phyloP scores from a whole-genome alignment of 1,140 invertebrate genomes.

The Microvelia longipes region DNA sequence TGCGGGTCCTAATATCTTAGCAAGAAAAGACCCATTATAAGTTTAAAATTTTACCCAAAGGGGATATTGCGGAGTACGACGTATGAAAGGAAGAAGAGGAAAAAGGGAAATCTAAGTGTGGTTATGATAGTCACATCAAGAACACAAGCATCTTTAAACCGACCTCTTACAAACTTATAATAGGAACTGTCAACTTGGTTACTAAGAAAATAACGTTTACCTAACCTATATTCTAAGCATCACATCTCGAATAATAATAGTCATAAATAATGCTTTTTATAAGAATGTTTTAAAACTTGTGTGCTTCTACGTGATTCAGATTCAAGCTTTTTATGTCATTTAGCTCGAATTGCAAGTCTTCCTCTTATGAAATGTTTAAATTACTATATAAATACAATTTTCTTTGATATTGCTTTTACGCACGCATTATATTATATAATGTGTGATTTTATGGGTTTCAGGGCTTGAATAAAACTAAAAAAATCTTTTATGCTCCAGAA shows the following conservation, averaged over 20 bases:
- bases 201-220: neutral
- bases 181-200: neutral
- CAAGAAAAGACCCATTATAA: neutral
- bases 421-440: neutral
- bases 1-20: neutral
- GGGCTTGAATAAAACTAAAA: too few relatives aligned
- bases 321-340: neutral
- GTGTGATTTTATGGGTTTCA: neutral
- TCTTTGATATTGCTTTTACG: too few relatives aligned
- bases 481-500: too few relatives aligned
- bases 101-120: neutral
- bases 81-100: neutral
- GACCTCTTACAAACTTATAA: neutral
- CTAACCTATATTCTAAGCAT: neutral
- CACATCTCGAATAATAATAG: neutral
- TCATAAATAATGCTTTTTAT: neutral
- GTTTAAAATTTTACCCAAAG: neutral
- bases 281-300: neutral
- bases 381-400: too few relatives aligned
- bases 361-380: too few relatives aligned
- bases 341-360: too few relatives aligned
- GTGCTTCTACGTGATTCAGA: neutral
- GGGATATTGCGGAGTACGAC: neutral
- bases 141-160: neutral
- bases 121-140: neutral